A percentile compares a stretch with the other conserved stretches of the same genome.
Conservation (phyloP, 1,140 invertebrate species). For the Nebria ingens region DNA sequence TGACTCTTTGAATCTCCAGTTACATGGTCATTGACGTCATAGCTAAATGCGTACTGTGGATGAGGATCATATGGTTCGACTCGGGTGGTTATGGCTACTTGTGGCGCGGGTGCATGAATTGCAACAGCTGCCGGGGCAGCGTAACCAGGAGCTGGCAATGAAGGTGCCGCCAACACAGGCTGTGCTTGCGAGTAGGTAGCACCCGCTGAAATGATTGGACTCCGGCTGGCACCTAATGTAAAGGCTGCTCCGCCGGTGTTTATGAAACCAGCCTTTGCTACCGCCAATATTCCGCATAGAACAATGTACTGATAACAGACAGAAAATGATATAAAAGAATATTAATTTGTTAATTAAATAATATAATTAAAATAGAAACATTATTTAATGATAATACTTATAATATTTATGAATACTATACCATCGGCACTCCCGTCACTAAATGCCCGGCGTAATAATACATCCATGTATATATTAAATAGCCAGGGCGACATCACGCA, state of each 20-base stretch:
- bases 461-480: no score
- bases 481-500: no score
- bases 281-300: not conserved
- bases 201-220: conserved; percentile 10
- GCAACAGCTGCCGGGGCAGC: conserved; percentile 24
- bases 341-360: no score
- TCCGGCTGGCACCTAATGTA: not conserved
- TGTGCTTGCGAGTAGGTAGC: conserved; percentile 11
- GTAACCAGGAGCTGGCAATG: conserved; percentile 19
- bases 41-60: conserved; percentile 61
- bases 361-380: no score
- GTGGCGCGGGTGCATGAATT: conserved; percentile 24
- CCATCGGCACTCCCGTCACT: no score
- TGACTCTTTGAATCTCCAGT: conserved; percentile 58
- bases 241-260: not conserved
- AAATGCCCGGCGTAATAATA: no score
- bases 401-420: no score
- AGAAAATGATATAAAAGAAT: no score
- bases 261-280: not conserved
- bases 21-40: conserved; percentile 56
- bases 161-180: conserved; percentile 16
- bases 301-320: not conserved
- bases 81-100: conserved; percentile 30
- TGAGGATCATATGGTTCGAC: conserved; percentile 54
- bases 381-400: no score